Conservation (phyloP, 2,113 vertebrate species). For the Rissa tridactyla region DNA sequence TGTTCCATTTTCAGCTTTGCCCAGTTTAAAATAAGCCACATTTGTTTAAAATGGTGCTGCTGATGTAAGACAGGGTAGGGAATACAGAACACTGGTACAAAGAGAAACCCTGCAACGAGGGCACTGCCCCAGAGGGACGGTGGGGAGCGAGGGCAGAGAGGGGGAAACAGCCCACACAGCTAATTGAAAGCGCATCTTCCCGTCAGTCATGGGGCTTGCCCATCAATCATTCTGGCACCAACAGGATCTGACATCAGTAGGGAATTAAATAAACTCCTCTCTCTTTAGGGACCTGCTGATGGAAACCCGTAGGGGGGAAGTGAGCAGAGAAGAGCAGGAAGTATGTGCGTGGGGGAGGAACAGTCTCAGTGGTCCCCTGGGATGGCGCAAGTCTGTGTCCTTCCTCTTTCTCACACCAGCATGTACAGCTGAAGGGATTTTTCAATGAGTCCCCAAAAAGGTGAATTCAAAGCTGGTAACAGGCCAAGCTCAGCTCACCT, state of each 20-base stretch:
- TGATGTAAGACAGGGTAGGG: background rate
- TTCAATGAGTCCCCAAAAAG: background rate
- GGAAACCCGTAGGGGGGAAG: constrained; percentile 55
- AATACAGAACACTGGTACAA: background rate
- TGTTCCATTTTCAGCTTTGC: background rate
- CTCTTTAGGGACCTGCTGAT: constrained; percentile 66
- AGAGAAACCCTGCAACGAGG: background rate
- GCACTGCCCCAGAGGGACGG: background rate
- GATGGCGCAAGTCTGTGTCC: constrained; percentile 8
- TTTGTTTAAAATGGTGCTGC: background rate
- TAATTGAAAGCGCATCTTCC: constrained; percentile 65
- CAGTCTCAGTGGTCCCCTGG: background rate
- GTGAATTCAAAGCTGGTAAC: constrained; percentile 15
- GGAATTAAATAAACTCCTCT: constrained; percentile 72
- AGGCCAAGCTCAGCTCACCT: constrained; percentile 11
- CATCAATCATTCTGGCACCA: constrained; percentile 72
- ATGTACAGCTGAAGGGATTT: background rate
- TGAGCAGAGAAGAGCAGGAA: constrained; percentile 49
- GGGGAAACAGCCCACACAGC: constrained; percentile 18
- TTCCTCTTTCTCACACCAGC: constrained; percentile 45
- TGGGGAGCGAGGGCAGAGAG: background rate
- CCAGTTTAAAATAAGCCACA: background rate
- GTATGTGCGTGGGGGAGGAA: constrained; percentile 1
- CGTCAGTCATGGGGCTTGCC: constrained; percentile 28
- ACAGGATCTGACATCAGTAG: constrained; percentile 70